phyloP scores from a whole-genome alignment of 2,888 invertebrate genomes.

The Platynereis dumerilii region DNA sequence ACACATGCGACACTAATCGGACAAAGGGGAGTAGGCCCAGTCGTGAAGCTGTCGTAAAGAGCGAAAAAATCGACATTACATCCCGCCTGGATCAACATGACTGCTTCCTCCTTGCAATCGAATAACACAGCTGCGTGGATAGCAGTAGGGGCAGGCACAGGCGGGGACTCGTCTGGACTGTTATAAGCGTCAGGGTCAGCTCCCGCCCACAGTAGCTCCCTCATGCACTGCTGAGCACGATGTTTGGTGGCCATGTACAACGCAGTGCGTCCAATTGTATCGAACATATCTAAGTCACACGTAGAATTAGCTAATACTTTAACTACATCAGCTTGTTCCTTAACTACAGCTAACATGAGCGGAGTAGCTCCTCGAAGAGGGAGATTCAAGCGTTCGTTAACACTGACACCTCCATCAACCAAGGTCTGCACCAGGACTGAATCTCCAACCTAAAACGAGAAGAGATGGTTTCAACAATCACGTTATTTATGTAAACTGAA shows the following conservation, averaged over 20 bases:
- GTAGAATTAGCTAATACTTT: neutral
- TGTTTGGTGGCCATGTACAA: neutral
- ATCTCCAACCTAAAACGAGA: neutral
- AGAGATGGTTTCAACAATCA: too few species aligned
- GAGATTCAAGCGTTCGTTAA: neutral
- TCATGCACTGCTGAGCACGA: neutral
- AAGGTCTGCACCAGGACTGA: neutral
- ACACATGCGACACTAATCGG: too few species aligned
- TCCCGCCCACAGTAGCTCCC: neutral
- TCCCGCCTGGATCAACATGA: neutral
- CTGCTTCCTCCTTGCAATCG: constrained; percentile 2
- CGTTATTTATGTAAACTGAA: too few species aligned
- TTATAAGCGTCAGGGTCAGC: constrained; percentile 1
- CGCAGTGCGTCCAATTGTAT: neutral
- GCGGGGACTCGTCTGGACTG: neutral
- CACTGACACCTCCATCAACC: neutral
- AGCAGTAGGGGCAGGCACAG: neutral
- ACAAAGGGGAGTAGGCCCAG: too few species aligned
- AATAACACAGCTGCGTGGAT: neutral
- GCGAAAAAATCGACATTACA: constrained; percentile 4
- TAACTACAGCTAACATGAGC: constrained; percentile 7
- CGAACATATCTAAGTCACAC: constrained; percentile 4
- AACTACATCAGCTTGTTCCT: neutral
- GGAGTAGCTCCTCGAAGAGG: constrained; percentile 1
- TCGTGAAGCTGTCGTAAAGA: neutral